Conservation (phyloP, 2,888 invertebrate genomes). For the Polia nebulosa region DNA sequence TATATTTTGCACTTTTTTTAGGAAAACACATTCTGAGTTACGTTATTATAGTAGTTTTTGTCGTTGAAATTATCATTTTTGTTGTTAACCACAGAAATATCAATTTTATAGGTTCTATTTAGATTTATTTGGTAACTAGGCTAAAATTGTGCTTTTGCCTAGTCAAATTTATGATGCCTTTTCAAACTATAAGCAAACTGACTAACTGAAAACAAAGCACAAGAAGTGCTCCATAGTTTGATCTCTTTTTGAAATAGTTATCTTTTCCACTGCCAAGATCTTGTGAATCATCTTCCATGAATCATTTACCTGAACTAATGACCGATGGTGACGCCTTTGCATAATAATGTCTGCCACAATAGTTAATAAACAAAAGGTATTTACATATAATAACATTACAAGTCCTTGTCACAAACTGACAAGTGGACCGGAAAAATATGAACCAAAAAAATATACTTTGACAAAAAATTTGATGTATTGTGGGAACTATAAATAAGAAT, state of each 20-base stretch:
- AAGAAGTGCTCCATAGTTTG: too few species aligned
- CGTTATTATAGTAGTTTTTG: slow-evolving; percentile 23
- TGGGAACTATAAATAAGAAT: slow-evolving; percentile 29
- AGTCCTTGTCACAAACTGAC: slow-evolving; percentile 65
- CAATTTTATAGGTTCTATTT: too few species aligned
- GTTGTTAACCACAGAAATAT: too few species aligned
- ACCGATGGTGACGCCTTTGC: slow-evolving; percentile 35
- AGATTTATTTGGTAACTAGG: background rate
- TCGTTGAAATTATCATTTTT: background rate
- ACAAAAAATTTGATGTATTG: slow-evolving; percentile 61
- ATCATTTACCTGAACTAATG: slow-evolving; percentile 46
- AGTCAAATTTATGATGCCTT: background rate
- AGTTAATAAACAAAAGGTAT: slow-evolving; percentile 50
- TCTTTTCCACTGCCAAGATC: background rate
- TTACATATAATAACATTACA: slow-evolving; percentile 44
- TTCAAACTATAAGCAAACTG: too few species aligned
- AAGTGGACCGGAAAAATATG: slow-evolving; percentile 72
- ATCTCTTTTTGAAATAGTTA: too few species aligned
- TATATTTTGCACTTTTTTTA: slow-evolving; percentile 44
- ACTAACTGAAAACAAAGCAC: too few species aligned
- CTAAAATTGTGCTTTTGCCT: background rate
- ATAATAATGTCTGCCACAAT: slow-evolving; percentile 44
- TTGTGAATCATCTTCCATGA: slow-evolving; percentile 36
- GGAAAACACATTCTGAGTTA: background rate
- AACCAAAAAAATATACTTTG: slow-evolving; percentile 51